phyloP scores from a whole-genome alignment of 2,888 invertebrate species.

The Agonum fuliginosum region DNA sequence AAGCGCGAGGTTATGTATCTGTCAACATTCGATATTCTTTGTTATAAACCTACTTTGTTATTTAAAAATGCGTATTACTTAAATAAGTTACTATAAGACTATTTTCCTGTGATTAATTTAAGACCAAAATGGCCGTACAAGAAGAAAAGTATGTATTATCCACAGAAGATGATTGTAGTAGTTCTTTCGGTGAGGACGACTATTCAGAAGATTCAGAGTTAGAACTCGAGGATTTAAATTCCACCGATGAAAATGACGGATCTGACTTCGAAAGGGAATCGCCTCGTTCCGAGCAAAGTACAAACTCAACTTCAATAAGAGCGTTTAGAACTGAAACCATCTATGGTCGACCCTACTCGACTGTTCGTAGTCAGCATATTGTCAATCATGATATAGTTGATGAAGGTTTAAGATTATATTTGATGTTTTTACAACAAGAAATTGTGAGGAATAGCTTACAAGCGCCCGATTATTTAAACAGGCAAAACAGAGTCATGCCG shows the following conservation, averaged over 20 bases:
- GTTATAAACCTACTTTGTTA: conserved; percentile 22
- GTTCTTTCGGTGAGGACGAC: conserved; percentile 48
- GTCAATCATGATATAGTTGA: conserved; percentile 45
- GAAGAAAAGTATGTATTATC: conserved; percentile 39
- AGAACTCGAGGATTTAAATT: conserved; percentile 36
- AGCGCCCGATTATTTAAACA: conserved; percentile 43
- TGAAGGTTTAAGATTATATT: conserved; percentile 49
- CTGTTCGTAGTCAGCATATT: conserved; percentile 1
- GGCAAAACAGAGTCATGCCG: conserved; percentile 19
- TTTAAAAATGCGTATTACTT: conserved; percentile 43
- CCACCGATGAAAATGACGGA: conserved; percentile 1
- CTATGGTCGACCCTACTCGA: not conserved
- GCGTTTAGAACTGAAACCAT: conserved; percentile 26
- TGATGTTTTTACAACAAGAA: conserved; percentile 54
- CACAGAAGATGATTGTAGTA: conserved; percentile 51
- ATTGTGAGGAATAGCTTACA: conserved; percentile 44
- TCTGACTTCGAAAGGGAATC: conserved; percentile 29
- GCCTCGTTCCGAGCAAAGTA: conserved; percentile 9
- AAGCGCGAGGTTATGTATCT: conserved; percentile 42
- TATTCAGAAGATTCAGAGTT: conserved; percentile 50
- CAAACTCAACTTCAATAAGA: conserved; percentile 25
- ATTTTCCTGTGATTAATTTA: conserved; percentile 34
- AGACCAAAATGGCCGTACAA: conserved; percentile 46
- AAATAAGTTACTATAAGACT: conserved; percentile 17
- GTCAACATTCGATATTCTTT: conserved; percentile 45